Conservation (phyloP, 2,113 vertebrate genomes). For the Erinaceus europaeus region DNA sequence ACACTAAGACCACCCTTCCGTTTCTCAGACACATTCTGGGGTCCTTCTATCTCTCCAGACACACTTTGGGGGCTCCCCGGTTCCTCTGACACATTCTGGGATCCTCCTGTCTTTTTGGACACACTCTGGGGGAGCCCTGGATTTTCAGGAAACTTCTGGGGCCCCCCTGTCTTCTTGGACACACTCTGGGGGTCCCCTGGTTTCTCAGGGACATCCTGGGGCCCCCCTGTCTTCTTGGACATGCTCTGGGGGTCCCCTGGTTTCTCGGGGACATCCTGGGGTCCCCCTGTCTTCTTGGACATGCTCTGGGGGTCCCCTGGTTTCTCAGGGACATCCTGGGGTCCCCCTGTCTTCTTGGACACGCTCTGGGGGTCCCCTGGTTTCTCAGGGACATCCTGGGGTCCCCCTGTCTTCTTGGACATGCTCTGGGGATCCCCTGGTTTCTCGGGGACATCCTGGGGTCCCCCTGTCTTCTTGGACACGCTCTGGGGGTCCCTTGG, state of each 20-base stretch:
- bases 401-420: background rate
- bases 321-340: background rate
- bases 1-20: too few species aligned
- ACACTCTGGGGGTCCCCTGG: background rate
- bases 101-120: background rate
- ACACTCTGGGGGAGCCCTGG: too few species aligned
- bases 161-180: background rate
- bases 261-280: too few species aligned
- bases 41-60: too few species aligned
- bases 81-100: background rate
- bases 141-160: background rate
- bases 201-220: background rate
- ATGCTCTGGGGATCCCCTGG: too few species aligned
- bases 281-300: background rate
- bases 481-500: background rate
- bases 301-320: too few species aligned
- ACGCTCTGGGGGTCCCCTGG: background rate
- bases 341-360: background rate
- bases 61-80: too few species aligned
- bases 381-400: background rate
- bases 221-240: background rate
- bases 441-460: background rate
- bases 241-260: fast-evolving
- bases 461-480: background rate
- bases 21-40: too few species aligned